Evolutionary conservation across 1,140 invertebrate species (phyloP).

Genomic region (Neotoxoptera formosana): DNA sequence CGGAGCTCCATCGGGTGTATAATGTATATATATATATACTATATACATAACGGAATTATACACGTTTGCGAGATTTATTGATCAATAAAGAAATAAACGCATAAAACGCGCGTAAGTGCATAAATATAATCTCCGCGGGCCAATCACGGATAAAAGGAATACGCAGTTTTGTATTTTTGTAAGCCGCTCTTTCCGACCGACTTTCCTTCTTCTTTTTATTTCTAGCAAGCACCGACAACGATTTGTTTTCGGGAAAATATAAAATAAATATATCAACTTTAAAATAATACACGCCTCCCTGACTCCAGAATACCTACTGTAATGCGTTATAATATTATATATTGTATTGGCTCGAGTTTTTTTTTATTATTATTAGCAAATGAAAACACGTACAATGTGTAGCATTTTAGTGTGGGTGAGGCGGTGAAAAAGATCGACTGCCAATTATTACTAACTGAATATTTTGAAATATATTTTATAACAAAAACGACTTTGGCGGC

Average conservation of each 20-base stretch:
- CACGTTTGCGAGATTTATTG: conserved; percentile 33
- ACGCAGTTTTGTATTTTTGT: background rate
- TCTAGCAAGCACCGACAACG: background rate
- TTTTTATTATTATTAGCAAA: background rate
- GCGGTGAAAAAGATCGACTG: background rate
- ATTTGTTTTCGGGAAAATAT: conserved; percentile 5
- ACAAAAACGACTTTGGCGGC: background rate
- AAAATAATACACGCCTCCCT: background rate
- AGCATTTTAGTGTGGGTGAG: background rate
- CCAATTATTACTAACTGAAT: background rate
- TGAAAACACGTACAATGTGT: background rate
- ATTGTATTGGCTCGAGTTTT: background rate
- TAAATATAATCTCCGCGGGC: conserved; percentile 33
- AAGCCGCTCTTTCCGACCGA: background rate
- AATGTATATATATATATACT: background rate
- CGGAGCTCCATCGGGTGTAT: background rate
- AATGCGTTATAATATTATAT: background rate
- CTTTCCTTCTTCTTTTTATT: background rate
- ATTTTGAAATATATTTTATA: background rate
- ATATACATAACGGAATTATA: background rate
- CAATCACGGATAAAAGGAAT: conserved; percentile 19
- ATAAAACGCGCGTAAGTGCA: background rate
- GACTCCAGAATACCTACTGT: background rate
- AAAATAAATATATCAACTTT: background rate
- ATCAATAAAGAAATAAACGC: conserved; percentile 44